These are phyloP conservation scores for Bucco capensis DNA, from an alignment of 2,113 vertebrate species.

Conservation along the genomic window DNA sequence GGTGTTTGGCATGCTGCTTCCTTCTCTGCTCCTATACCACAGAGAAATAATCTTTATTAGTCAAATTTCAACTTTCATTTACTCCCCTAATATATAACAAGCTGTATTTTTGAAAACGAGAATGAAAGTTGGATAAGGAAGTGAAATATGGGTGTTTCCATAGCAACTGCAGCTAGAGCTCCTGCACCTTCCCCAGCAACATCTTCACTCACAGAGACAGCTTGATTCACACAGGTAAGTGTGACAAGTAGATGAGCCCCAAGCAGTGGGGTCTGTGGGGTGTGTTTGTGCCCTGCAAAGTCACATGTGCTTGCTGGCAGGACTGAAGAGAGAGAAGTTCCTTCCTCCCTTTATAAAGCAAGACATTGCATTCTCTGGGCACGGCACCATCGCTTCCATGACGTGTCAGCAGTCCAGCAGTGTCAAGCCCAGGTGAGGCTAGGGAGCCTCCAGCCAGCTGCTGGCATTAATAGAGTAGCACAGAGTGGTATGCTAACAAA, in stretches of 20 bases:
- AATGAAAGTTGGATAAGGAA: not conserved
- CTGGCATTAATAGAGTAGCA: not conserved
- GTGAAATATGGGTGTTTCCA: not conserved
- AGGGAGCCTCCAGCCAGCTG: not conserved
- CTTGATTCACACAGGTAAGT: not conserved
- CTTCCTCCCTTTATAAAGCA: not conserved
- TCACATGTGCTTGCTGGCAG: not conserved
- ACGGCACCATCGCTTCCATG: rapidly evolving
- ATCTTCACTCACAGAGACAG: not conserved
- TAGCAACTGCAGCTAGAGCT: not conserved
- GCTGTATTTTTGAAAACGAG: not conserved
- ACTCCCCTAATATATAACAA: not conserved
- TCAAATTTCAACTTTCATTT: not conserved
- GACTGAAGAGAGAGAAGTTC: not conserved
- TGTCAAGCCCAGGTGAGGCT: not conserved
- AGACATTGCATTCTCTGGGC: rapidly evolving
- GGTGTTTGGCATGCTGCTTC: not conserved
- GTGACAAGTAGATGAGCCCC: not conserved
- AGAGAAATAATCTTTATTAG: not conserved
- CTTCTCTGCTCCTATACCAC: not conserved
- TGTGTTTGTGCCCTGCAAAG: not conserved
- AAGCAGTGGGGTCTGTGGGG: rapidly evolving
- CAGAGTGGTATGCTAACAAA: not conserved
- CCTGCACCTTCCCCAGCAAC: not conserved
- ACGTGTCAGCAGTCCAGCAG: not conserved